phyloP scores from a whole-genome alignment of 2,888 invertebrate genomes.

The Platerodrilus igneus region DNA sequence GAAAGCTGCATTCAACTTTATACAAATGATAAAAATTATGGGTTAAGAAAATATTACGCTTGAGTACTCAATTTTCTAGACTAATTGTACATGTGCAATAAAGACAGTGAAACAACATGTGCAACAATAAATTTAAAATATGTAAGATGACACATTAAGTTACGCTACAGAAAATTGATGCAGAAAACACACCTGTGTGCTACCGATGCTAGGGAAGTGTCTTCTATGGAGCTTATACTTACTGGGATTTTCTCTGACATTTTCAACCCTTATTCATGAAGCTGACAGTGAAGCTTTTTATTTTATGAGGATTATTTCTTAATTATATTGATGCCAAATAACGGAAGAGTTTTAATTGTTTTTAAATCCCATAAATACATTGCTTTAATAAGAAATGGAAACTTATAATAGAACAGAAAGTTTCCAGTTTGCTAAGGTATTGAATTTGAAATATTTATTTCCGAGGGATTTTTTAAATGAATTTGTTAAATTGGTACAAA shows the following conservation, averaged over 20 bases:
- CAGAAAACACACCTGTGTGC: constrained; percentile 31
- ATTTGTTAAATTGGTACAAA: too few relatives aligned
- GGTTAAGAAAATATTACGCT: too few relatives aligned
- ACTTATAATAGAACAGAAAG: too few relatives aligned
- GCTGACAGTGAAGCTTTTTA: constrained; percentile 18
- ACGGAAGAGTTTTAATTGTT: constrained; percentile 16
- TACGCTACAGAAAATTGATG: constrained; percentile 37
- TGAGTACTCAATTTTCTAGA: constrained; percentile 17
- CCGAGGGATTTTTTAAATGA: too few relatives aligned
- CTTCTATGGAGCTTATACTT: constrained; percentile 18
- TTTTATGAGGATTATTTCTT: constrained; percentile 13
- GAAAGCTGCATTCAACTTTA: constrained; percentile 3
- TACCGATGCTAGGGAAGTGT: constrained; percentile 9
- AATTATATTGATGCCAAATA: constrained; percentile 17
- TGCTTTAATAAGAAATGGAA: too few relatives aligned
- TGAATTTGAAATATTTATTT: too few relatives aligned
- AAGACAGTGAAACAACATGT: constrained; percentile 21
- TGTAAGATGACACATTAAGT: constrained; percentile 41
- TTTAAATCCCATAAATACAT: constrained; percentile 16
- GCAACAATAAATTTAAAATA: constrained; percentile 38
- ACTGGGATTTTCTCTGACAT: constrained; percentile 17
- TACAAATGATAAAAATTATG: constrained; percentile 8
- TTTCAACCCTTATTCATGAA: constrained; percentile 24
- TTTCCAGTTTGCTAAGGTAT: too few relatives aligned
- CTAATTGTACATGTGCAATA: constrained; percentile 17